These are phyloP conservation scores for Spinibarbus caldwelli DNA, from an alignment of 2,797 vertebrate species.

Conservation along the genomic window DNA sequence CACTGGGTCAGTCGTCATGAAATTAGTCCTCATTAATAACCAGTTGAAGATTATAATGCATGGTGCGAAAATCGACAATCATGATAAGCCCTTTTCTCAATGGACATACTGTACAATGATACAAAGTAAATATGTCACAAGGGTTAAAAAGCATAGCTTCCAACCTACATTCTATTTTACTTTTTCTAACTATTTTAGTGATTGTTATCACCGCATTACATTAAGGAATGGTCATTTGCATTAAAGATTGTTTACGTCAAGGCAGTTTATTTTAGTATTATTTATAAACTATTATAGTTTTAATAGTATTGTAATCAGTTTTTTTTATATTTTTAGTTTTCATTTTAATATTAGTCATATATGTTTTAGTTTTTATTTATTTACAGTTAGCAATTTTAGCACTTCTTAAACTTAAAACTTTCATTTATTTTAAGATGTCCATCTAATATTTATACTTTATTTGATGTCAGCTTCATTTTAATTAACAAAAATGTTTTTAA, in stretches of 20 bases:
- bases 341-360: neutral
- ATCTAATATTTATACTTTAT: neutral
- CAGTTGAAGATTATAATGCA: conserved; percentile 12
- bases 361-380: neutral
- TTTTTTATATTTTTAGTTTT: neutral
- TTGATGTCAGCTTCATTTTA: too few relatives aligned
- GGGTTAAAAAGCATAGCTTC: neutral
- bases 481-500: neutral
- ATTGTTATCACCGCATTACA: conserved; percentile 31
- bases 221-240: conserved; percentile 52
- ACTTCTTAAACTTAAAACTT: neutral
- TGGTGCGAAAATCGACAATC: neutral
- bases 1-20: conserved; percentile 16
- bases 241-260: neutral
- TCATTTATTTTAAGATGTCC: neutral
- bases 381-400: neutral
- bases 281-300: neutral
- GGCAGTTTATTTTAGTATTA: neutral
- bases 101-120: neutral
- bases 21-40: conserved; percentile 27
- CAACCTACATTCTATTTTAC: neutral
- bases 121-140: neutral
- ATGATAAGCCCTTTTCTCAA: neutral
- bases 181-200: neutral
- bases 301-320: neutral